These are phyloP conservation scores for Aramus guarauna DNA, from an alignment of 2,113 vertebrate species.

Conservation along the genomic window DNA sequence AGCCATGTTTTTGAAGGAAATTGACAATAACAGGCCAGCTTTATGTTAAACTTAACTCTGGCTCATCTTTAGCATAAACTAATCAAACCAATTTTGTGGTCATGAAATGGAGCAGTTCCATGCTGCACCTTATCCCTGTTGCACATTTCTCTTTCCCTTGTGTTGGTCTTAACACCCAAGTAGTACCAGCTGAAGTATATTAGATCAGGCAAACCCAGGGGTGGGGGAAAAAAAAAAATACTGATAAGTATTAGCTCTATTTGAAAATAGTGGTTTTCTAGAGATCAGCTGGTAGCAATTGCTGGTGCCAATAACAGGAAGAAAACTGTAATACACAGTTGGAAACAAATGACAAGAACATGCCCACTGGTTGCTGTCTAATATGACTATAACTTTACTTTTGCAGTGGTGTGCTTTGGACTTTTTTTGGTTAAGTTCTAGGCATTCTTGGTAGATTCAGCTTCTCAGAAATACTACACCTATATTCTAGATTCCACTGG, in stretches of 20 bases:
- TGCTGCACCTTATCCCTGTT: not conserved
- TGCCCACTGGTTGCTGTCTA: not conserved
- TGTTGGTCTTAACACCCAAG: not conserved
- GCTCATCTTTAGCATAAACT: not conserved
- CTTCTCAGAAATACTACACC: not conserved
- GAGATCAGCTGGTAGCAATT: not conserved
- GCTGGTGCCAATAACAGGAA: not conserved
- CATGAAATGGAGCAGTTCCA: not conserved
- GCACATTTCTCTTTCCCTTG: not conserved
- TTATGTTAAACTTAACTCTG: not conserved
- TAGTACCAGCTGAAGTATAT: not conserved
- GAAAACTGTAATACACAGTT: not conserved
- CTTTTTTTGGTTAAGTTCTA: not conserved
- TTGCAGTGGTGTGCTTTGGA: accelerated
- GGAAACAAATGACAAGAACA: not conserved
- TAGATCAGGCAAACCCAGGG: not conserved
- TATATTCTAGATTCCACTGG: not conserved
- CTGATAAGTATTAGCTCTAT: not conserved
- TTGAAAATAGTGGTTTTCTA: not conserved
- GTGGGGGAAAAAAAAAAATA: not conserved
- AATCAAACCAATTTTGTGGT: not conserved
- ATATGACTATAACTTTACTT: not conserved
- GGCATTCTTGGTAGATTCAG: not conserved
- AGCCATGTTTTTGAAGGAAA: not conserved
- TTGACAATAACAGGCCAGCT: not conserved